A percentile compares a stretch with the other conserved stretches of the same genome.
These are phyloP conservation scores for Dromococcyx pavoninus DNA, from an alignment of 2,797 vertebrate genomes.

Conservation along the genomic window DNA sequence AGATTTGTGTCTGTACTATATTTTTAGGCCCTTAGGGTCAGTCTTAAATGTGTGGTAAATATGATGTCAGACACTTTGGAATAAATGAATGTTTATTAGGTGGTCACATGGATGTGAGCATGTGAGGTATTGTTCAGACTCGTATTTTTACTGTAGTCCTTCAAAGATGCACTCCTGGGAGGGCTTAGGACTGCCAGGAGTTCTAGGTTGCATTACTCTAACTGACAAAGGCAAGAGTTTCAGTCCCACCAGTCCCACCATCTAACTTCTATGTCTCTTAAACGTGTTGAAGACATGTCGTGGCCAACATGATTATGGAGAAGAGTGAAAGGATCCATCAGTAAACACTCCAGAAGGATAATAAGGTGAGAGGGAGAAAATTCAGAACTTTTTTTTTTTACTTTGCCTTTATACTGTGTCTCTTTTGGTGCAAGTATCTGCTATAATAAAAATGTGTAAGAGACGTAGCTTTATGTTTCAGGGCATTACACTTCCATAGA, in stretches of 20 bases:
- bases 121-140: background rate
- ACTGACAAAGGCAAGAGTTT: background rate
- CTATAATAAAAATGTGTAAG: background rate
- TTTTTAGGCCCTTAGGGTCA: background rate
- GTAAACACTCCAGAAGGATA: background rate
- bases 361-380: background rate
- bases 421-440: background rate
- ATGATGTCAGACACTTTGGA: background rate
- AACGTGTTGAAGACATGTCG: background rate
- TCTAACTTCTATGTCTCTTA: background rate
- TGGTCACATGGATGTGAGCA: too few relatives aligned
- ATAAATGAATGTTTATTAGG: background rate
- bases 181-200: background rate
- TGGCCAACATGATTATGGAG: background rate
- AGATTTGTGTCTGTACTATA: background rate
- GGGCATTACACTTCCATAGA: background rate
- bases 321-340: background rate
- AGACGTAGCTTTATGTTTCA: background rate
- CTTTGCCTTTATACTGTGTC: background rate
- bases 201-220: background rate
- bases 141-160: background rate
- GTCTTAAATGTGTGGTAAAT: background rate
- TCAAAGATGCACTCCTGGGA: background rate
- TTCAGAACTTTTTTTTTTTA: background rate
- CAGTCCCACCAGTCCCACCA: rapidly evolving